Conservation (phyloP, 2,888 invertebrate genomes). For the Corbicula japonica region DNA sequence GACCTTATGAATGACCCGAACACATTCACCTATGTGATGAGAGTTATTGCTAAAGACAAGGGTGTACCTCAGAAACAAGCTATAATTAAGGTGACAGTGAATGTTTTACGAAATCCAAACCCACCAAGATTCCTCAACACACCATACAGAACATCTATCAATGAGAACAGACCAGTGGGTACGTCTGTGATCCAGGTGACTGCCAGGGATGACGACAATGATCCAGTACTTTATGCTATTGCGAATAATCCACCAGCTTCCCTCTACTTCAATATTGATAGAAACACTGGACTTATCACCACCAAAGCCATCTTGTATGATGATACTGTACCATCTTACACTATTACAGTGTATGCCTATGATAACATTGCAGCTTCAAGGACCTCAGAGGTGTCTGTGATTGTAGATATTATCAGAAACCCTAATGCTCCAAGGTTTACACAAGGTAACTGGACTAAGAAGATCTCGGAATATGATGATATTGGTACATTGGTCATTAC, state of each 20-base stretch:
- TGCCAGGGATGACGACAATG: slow-evolving; percentile 74
- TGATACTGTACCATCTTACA: slow-evolving; percentile 46
- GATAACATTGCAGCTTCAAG: slow-evolving; percentile 62
- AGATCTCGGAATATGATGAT: slow-evolving; percentile 68
- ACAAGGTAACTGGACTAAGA: slow-evolving; percentile 6
- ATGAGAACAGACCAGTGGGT: slow-evolving; percentile 65
- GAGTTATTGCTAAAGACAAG: slow-evolving; percentile 67
- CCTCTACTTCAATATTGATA: slow-evolving; percentile 64
- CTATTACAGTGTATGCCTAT: slow-evolving; percentile 66
- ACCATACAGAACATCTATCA: slow-evolving; percentile 62
- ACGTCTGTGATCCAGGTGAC: slow-evolving; percentile 61
- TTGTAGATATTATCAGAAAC: slow-evolving; percentile 72
- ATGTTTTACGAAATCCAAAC: slow-evolving; percentile 78
- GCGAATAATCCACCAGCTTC: slow-evolving; percentile 52
- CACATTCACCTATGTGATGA: slow-evolving; percentile 47
- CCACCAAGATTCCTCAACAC: slow-evolving; percentile 73
- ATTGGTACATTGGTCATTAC: slow-evolving; percentile 17
- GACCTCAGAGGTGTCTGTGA: slow-evolving; percentile 62
- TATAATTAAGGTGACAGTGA: slow-evolving; percentile 70
- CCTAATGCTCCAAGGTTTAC: slow-evolving; percentile 68
- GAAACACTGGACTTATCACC: slow-evolving; percentile 51
- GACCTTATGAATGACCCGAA: slow-evolving; percentile 62
- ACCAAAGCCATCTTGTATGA: slow-evolving; percentile 56
- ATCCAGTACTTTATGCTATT: slow-evolving; percentile 56
- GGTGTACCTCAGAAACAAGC: slow-evolving; percentile 63